Evolutionary conservation across 53 echinoderm and acorn worm species (phyloP).

Genomic region (Echinarachnius parma): DNA sequence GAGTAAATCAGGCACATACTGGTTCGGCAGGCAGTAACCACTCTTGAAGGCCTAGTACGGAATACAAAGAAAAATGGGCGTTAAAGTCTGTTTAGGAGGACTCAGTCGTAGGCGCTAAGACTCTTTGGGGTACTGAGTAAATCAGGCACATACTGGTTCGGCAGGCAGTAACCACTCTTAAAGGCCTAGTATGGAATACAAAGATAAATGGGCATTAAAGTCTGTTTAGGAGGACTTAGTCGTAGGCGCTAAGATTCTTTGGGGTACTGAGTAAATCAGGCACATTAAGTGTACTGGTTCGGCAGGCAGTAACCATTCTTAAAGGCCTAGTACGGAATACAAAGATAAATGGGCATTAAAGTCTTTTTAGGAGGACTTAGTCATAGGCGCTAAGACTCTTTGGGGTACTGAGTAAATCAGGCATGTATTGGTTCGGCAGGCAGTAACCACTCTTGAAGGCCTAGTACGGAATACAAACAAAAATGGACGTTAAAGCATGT

Average conservation of each 20-base stretch:
- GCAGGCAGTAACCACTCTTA: constrained; percentile 69
- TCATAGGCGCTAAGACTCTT: constrained; percentile 90
- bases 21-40: constrained; percentile 77
- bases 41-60: constrained; percentile 87
- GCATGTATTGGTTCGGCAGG: constrained; percentile 88
- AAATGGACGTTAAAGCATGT: too few relatives aligned
- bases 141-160: constrained; percentile 91
- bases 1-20: constrained; percentile 83
- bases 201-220: neutral
- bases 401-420: constrained; percentile 80
- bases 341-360: neutral
- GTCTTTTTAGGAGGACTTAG: too few relatives aligned
- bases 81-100: too few relatives aligned
- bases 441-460: constrained; percentile 78
- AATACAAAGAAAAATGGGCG: neutral
- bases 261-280: constrained; percentile 85
- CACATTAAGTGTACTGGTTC: constrained; percentile 89
- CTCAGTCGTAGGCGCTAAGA: constrained; percentile 81
- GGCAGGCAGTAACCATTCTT: constrained; percentile 72
- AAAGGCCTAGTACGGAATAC: constrained; percentile 71
- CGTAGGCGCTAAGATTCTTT: constrained; percentile 84
- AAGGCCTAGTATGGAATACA: constrained; percentile 69
- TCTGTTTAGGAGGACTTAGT: too few relatives aligned
- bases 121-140: constrained; percentile 86
- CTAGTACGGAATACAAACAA: constrained; percentile 27